phyloP scores from a whole-genome alignment of 2,797 vertebrate genomes.

The Scyliorhinus canicula region DNA sequence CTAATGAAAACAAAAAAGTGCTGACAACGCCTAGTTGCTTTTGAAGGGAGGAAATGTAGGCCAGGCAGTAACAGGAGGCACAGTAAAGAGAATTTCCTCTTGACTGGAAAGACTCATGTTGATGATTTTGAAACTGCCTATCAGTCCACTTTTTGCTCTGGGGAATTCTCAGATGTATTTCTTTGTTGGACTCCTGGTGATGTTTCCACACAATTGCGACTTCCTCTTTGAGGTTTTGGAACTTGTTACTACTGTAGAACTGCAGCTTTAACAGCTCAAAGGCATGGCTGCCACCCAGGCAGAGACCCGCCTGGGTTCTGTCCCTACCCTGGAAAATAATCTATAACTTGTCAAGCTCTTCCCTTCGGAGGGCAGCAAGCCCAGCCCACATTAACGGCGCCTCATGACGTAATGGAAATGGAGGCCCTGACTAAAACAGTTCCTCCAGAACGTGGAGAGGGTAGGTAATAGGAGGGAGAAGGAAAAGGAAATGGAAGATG shows the following conservation, averaged over 20 bases:
- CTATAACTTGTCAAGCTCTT: not conserved
- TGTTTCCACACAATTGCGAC: not conserved
- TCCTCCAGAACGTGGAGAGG: not conserved
- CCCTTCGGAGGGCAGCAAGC: not conserved
- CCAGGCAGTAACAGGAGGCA: not conserved
- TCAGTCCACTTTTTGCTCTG: not conserved
- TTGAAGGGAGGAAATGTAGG: not conserved
- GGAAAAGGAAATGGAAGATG: not conserved
- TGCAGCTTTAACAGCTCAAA: not conserved
- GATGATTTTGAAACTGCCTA: not conserved
- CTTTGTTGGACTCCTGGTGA: not conserved
- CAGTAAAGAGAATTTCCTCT: not conserved
- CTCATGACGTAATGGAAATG: not conserved
- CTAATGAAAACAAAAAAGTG: not conserved
- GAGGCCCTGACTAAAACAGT: not conserved
- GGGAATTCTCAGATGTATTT: not conserved
- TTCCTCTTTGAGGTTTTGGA: not conserved
- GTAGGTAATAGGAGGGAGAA: not conserved
- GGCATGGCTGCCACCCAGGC: not conserved
- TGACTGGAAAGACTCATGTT: not conserved
- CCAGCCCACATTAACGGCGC: not conserved
- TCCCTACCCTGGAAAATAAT: not conserved
- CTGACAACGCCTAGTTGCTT: not conserved
- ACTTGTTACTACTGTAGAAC: not conserved
- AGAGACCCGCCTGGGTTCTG: not conserved